phyloP scores from a whole-genome alignment of 2,797 vertebrate genomes.

The Aulostomus chinensis region DNA sequence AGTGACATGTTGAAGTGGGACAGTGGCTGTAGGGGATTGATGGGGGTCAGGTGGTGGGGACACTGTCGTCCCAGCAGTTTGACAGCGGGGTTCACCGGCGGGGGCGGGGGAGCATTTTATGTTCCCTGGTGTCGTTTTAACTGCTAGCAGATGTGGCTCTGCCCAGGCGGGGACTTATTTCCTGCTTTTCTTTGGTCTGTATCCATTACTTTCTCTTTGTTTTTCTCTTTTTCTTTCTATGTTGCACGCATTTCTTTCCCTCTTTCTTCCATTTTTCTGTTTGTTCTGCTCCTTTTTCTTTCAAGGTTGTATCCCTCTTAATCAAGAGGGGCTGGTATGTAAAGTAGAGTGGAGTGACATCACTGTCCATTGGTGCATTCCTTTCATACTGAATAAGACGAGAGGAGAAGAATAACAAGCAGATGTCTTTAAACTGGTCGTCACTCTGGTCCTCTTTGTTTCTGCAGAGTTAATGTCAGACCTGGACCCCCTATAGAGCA shows the following conservation, averaged over 20 bases:
- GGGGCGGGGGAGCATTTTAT: slow-evolving; percentile 51
- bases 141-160: slow-evolving; percentile 71
- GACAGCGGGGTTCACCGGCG: slow-evolving; percentile 25
- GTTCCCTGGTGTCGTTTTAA: slow-evolving; percentile 67
- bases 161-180: slow-evolving; percentile 63
- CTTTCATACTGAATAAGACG: slow-evolving; percentile 64
- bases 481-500: background rate
- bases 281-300: background rate
- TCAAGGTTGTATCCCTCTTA: slow-evolving; percentile 30
- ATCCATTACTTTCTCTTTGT: slow-evolving; percentile 1
- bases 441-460: slow-evolving; percentile 39
- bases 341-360: slow-evolving; percentile 66
- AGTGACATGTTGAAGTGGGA: background rate
- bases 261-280: background rate
- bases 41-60: slow-evolving; percentile 29
- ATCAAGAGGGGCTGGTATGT: slow-evolving; percentile 37
- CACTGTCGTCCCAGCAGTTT: slow-evolving; percentile 35
- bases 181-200: slow-evolving; percentile 52
- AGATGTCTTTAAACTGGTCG: slow-evolving; percentile 11
- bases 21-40: background rate
- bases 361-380: slow-evolving; percentile 67
- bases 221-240: slow-evolving; percentile 3
- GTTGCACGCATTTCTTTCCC: background rate
- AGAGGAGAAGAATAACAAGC: slow-evolving; percentile 36
- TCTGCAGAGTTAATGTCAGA: slow-evolving; percentile 37